phyloP scores from a whole-genome alignment of 2,888 invertebrate genomes.

The Caenorhabditis sp. region DNA sequence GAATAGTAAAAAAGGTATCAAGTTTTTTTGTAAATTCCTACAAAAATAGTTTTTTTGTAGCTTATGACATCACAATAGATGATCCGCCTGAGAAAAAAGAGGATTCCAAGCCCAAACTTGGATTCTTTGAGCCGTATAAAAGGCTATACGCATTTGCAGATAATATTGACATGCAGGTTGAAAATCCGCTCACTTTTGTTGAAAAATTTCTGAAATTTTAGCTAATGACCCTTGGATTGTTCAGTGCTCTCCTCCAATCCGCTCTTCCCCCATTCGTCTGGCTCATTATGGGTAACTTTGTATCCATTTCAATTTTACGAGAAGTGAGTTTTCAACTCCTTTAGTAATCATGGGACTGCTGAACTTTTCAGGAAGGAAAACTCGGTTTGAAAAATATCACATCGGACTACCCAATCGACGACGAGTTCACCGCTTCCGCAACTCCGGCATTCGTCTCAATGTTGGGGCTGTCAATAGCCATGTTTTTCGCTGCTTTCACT shows the following conservation, averaged over 20 bases:
- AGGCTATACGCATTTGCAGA: constrained; percentile 73
- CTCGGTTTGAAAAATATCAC: constrained; percentile 67
- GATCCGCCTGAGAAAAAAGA: constrained; percentile 32
- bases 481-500: constrained; percentile 80
- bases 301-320: constrained; percentile 75
- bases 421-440: constrained; percentile 72
- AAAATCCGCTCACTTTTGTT: too few species aligned
- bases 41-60: constrained; percentile 15
- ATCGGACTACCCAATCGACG: constrained; percentile 67
- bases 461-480: constrained; percentile 77
- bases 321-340: constrained; percentile 69
- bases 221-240: constrained; percentile 78
- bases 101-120: constrained; percentile 28
- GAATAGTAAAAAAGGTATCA: constrained; percentile 65
- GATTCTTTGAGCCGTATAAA: constrained; percentile 64
- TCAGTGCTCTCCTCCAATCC: constrained; percentile 78
- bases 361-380: constrained; percentile 58
- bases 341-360: too few species aligned
- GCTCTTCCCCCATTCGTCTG: constrained; percentile 81
- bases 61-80: constrained; percentile 56
- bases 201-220: too few species aligned
- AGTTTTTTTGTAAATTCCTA: background rate
- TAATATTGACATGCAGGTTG: constrained; percentile 68
- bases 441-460: constrained; percentile 79
- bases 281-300: constrained; percentile 82